Base-by-base conservation (phyloP, 2,113 vertebrate species). In the Blennius ocellaris region DNA sequence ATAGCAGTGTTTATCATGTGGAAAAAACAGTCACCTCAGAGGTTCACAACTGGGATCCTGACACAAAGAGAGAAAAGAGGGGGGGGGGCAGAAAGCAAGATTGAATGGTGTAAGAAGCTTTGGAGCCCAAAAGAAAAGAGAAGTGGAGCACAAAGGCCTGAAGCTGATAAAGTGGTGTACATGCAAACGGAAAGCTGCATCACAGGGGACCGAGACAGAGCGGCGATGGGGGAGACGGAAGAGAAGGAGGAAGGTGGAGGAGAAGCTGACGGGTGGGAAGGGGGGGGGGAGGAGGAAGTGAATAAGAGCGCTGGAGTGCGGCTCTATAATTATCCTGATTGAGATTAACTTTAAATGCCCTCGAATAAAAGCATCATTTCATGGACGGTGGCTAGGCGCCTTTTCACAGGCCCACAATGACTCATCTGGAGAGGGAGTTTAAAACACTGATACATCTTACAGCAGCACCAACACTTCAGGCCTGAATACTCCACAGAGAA, bases 41-140 rank as follows among this genome's bases (percentile, higher is more conserved):
- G 92, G 91, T 94, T 95, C 90, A 95, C 94, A 68, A 95, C 94
- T 52, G 94, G 94, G 87, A 95, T 94, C 88, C 94, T 95, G 88
- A 71, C 82, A 84, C 53, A 75, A 81, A 50, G 78, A 92, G 76
- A 88, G 78, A 89, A 39, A 1, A 59, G 21, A 51, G 21, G 36
- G 10, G 7, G 6, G 8, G 5, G 9, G n/a, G n/a, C n/a, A 7
- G 14, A 8, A 0, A 16, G 12, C 17, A 52, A 7, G 30, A 12
- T 37, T 17, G 30, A 43, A 38, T 15, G 11, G 43, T 48, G 37
- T 8, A 56, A 53, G 64, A 54, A 40, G 66, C 59, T 71, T 44
- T 52, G 75, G 65, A 70, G 57, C 48, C 44, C n/a, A 39, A 49
- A 62, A 50, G 47, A 72, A 49, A 69, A 37, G 58, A 69, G 69